Base-by-base conservation (phyloP, 2,797 vertebrate genomes). In the Pogoniulus pusillus region DNA sequence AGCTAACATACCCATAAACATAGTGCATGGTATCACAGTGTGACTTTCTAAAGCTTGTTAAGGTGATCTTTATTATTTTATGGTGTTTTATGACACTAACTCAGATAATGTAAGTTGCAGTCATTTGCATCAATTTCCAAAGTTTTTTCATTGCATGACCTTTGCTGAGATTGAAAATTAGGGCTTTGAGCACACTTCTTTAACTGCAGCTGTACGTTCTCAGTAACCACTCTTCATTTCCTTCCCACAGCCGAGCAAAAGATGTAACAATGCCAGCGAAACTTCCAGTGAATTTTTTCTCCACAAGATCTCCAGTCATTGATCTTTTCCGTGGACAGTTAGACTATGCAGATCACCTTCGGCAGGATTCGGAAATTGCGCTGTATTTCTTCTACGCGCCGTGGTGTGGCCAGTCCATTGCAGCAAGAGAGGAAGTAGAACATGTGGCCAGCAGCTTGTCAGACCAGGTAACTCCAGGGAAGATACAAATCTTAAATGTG, bases 371-470 rank as follows among this genome's bases (percentile, higher is more conserved):
- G 0, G 99, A 99, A 73, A 97, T 99, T 16, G 98, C 97, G 3
- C 94, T 99, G 24, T 94, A 99, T 57, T 99, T 99, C 94, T 99
- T 99, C 96, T 99, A 99, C 1, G 99, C 99, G 0, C 99, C 99
- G 0, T 99, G 99, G 99, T 99, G 99, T 6, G 98, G 98, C 39
- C 98, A 99, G 97, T 99, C 98, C 15, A 98, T 99, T n/a, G 96
- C 98, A 2, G 98, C 98, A 27, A 97, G 98, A 26, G 97, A 97
- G 51, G 98, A 99, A 84, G 94, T 99, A 77, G 98, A 99, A 65
- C 97, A 92, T 8, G 98, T 99, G n/a, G 98, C 99, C 8, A 97
- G 95, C 93, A 98, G 96, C 27, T 96, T 99, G 91, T 97, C 98
- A 39, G 98, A 98, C 87, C 98, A 99, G 99, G 99, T 99, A 98